A percentile compares a stretch with the other conserved stretches of the same genome.
Evolutionary conservation across 2,797 vertebrate genomes (phyloP).

Genomic region (Poeciliopsis infans): DNA sequence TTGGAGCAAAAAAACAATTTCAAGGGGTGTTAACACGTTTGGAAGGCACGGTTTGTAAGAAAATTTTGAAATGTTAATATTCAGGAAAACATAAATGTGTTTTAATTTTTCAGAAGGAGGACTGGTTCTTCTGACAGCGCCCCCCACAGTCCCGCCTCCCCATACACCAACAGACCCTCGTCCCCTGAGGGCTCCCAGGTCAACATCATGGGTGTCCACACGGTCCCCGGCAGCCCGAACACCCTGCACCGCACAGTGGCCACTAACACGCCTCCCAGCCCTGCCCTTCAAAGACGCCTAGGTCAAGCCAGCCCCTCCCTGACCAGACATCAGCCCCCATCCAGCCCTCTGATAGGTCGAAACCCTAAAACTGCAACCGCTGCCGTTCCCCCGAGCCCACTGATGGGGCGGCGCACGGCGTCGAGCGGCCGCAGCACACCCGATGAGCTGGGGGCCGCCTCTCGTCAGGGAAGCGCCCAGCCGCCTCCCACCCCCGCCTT

Average conservation of each 20-base stretch:
- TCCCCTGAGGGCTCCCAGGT: slow-evolving; percentile 83
- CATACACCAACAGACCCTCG: slow-evolving; percentile 75
- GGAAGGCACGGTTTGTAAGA: background rate
- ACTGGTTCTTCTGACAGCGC: slow-evolving; percentile 74
- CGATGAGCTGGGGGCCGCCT: slow-evolving; percentile 84
- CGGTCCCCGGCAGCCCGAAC: slow-evolving; percentile 85
- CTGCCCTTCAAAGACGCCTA: slow-evolving; percentile 86
- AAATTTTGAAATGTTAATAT: background rate
- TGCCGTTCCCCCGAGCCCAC: slow-evolving; percentile 80
- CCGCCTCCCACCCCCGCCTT: slow-evolving; percentile 86
- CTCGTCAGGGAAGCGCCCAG: slow-evolving; percentile 86
- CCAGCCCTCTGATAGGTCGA: slow-evolving; percentile 76
- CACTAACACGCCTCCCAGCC: slow-evolving; percentile 94
- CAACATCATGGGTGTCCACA: slow-evolving; percentile 81
- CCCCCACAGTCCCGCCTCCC: slow-evolving; percentile 61
- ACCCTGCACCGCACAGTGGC: slow-evolving; percentile 94
- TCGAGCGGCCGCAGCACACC: slow-evolving; percentile 83
- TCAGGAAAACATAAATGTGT: background rate
- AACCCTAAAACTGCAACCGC: slow-evolving; percentile 49
- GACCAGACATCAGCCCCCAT: slow-evolving; percentile 52
- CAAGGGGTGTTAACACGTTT: background rate
- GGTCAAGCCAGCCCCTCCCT: slow-evolving; percentile 79
- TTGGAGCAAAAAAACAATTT: background rate
- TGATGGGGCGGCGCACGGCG: slow-evolving; percentile 79
- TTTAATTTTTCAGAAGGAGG: slow-evolving; percentile 72